phyloP scores from a whole-genome alignment of 64 coral and sea anemone genomes.

The Anthopleura sola region DNA sequence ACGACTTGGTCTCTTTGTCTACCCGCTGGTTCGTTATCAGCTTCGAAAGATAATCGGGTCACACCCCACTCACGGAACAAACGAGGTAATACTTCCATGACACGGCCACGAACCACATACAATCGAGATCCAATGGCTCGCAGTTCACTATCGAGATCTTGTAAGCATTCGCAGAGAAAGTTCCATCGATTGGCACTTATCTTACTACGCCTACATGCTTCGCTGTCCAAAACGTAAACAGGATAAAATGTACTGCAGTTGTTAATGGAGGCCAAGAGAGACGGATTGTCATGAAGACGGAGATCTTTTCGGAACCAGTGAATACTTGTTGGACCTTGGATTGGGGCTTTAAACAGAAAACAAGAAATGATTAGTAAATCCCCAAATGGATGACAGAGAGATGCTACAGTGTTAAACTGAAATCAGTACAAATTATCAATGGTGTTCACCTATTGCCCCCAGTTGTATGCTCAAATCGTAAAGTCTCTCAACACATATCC shows the following conservation, averaged over 20 bases:
- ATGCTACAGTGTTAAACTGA: background rate
- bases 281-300: conserved; percentile 71
- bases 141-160: conserved; percentile 49
- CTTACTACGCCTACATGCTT: conserved; percentile 36
- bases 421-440: too few species aligned
- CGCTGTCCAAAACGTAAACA: conserved; percentile 54
- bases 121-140: conserved; percentile 50
- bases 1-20: conserved; percentile 41
- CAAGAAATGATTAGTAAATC: background rate
- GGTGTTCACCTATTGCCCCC: background rate
- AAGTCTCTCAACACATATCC: conserved; percentile 37
- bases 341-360: background rate
- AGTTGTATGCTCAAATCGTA: conserved; percentile 19
- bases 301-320: conserved; percentile 81
- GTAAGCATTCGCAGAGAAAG: conserved; percentile 53
- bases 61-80: conserved; percentile 48
- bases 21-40: conserved; percentile 64
- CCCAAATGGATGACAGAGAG: background rate
- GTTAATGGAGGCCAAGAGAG: conserved; percentile 28
- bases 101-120: conserved; percentile 54
- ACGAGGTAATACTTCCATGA: conserved; percentile 43
- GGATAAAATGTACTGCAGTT: conserved; percentile 58
- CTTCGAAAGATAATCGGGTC: conserved; percentile 57
- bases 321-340: conserved; percentile 16
- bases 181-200: conserved; percentile 70